phyloP scores from a whole-genome alignment of 2,797 vertebrate species.

The Coreius guichenoti region DNA sequence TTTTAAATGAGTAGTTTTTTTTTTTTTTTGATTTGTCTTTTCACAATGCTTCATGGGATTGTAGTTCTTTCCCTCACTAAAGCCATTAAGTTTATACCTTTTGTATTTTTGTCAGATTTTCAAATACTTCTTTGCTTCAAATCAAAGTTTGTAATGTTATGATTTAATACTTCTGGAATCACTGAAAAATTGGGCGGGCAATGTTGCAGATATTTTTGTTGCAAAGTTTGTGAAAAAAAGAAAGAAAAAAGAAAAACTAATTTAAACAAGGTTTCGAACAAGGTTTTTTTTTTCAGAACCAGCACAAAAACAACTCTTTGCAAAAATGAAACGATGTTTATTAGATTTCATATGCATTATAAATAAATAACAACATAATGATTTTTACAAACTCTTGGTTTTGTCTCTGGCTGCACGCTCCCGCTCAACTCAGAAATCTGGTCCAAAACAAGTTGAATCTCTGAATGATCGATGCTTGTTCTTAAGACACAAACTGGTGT shows the following conservation, averaged over 20 bases:
- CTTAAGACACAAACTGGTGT: constrained; percentile 59
- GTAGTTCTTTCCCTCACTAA: no score
- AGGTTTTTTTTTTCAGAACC: background rate
- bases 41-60: no score
- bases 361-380: background rate
- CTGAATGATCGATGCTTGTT: constrained; percentile 13
- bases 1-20: background rate
- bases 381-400: background rate
- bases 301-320: background rate
- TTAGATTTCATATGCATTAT: constrained; percentile 6
- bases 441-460: constrained; percentile 15
- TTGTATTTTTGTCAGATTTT: no score
- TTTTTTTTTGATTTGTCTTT: no score
- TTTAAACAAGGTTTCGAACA: background rate
- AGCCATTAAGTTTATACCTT: no score
- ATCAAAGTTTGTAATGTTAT: background rate
- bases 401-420: background rate
- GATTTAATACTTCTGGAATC: background rate
- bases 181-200: background rate
- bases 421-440: background rate
- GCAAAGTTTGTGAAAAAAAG: background rate
- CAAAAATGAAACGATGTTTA: background rate
- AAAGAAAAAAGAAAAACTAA: background rate
- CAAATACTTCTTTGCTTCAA: background rate
- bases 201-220: background rate